Percentiles rank a stretch among this genome's conserved stretches.
These are phyloP conservation scores for Gobionotothen gibberifrons DNA, from an alignment of 2,797 vertebrate species.

Conservation along the genomic window DNA sequence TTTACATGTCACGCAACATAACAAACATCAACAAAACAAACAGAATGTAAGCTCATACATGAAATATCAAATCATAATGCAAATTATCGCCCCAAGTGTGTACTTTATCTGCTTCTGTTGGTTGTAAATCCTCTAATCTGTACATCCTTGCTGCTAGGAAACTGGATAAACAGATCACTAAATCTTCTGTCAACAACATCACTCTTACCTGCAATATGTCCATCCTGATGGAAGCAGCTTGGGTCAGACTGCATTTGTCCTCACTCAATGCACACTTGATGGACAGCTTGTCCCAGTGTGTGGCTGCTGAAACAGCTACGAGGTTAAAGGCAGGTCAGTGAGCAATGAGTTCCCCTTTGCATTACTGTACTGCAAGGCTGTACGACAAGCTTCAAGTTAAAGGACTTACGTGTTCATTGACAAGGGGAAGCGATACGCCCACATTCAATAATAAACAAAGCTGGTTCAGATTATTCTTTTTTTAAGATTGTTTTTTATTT, in stretches of 20 bases:
- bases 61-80: slow-evolving; percentile 31
- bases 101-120: slow-evolving; percentile 14
- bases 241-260: slow-evolving; percentile 59
- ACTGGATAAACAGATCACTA: slow-evolving; percentile 35
- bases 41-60: slow-evolving; percentile 13
- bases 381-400: slow-evolving; percentile 27
- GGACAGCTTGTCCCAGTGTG: slow-evolving; percentile 69
- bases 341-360: slow-evolving; percentile 52
- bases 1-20: slow-evolving; percentile 31
- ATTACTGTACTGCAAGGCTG: slow-evolving; percentile 43
- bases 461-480: background rate
- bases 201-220: slow-evolving; percentile 49
- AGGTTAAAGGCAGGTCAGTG: slow-evolving; percentile 74
- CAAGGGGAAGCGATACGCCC: background rate
- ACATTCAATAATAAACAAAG: background rate
- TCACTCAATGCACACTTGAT: slow-evolving; percentile 60
- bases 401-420: slow-evolving; percentile 8
- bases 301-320: slow-evolving; percentile 54
- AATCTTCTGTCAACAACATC: slow-evolving; percentile 56
- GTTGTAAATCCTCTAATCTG: slow-evolving; percentile 39
- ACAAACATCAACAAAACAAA: slow-evolving; percentile 42
- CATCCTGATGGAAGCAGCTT: slow-evolving; percentile 28
- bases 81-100: slow-evolving; percentile 24
- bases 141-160: slow-evolving; percentile 10
- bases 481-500: too few species aligned